A percentile compares a stretch with the other conserved stretches of the same genome.
Conservation (phyloP, 1,140 invertebrate genomes). For the Condylostylus longicornis region DNA sequence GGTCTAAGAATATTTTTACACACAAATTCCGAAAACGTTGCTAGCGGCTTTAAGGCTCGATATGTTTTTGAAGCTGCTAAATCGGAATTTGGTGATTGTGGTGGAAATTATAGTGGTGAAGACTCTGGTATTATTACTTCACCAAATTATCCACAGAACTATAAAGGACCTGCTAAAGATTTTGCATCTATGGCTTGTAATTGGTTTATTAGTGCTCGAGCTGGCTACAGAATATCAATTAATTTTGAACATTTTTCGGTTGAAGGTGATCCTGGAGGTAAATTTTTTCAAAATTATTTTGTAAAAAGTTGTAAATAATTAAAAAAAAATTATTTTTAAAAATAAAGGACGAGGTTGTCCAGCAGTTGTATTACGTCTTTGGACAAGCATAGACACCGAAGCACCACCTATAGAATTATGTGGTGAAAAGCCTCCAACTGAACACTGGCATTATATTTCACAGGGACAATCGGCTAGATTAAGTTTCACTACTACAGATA, state of each 20-base stretch:
- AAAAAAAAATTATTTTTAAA: constrained; percentile 2
- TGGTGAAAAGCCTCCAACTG: constrained; percentile 57
- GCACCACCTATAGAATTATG: constrained; percentile 73
- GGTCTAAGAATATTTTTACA: constrained; percentile 71
- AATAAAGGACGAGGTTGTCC: constrained; percentile 69
- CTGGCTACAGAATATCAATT: constrained; percentile 66
- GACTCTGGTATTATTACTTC: constrained; percentile 76
- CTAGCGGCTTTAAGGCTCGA: constrained; percentile 77
- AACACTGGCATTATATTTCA: constrained; percentile 70
- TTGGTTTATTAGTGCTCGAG: constrained; percentile 76
- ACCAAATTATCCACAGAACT: constrained; percentile 74
- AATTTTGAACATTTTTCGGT: constrained; percentile 77
- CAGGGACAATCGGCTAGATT: constrained; percentile 36
- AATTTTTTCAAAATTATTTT: constrained; percentile 8
- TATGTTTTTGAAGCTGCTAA: constrained; percentile 78
- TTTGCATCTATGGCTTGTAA: constrained; percentile 73
- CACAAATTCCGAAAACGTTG: constrained; percentile 67
- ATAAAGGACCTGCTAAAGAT: constrained; percentile 58
- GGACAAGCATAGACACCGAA: constrained; percentile 52
- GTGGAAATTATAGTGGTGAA: constrained; percentile 70
- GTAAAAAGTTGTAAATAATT: not conserved
- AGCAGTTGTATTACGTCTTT: constrained; percentile 74
- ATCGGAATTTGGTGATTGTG: constrained; percentile 80
- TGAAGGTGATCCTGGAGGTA: constrained; percentile 73
- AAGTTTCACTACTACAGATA: constrained; percentile 70